Evolutionary conservation across 2,888 invertebrate genomes (phyloP), one percentile per base, ranked within the genome.

Genomic region (Nycteola revayana): DNA sequence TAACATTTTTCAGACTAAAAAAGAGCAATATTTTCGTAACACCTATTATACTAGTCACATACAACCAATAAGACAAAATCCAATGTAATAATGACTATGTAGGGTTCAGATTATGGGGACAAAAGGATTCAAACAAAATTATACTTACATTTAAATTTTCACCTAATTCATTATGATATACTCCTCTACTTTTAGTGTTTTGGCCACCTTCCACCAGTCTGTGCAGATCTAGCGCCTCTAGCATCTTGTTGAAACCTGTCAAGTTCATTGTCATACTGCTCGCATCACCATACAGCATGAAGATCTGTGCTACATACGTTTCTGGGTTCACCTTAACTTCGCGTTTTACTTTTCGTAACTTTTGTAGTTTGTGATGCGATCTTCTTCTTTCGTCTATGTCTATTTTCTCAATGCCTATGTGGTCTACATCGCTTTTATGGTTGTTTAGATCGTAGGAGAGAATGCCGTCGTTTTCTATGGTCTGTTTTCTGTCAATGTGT

Each of bases 211-310:
- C 71, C 10, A 91, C 68, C 44, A 92, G 68, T 39, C 88, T 87
- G 33, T 87, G 73, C 2, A 94, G 75, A 9, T 91, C 90, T 47
- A 94, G 60, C 25, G 88, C 91, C 30, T 85, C 79, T 6, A 95
- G 79, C 83, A 95, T 90, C 32, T 78, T 90, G 47, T 93, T 92
- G 56, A 95, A 94, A n/a, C 93, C 93, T 2, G 90, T 90, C 47
- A 90, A 51, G 60, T 90, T 88, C 81, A 94, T 91, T 6, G 92
- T 92, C 78, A 93, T 90, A 22, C 85, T 90, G 3, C 89, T 85
- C 0, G 90, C 91, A 60, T 93, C 91, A 0, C 94, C 94, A 60
- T 92, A 94, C 60, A 90, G 80, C 24, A 86, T 79, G 69, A 95
- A 94, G 34, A 95, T 90, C 68, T 92, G 91, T 41, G 90, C 90